Evolutionary conservation across 2,797 vertebrate genomes (phyloP).

Genomic region (Cephalopachus bancanus): DNA sequence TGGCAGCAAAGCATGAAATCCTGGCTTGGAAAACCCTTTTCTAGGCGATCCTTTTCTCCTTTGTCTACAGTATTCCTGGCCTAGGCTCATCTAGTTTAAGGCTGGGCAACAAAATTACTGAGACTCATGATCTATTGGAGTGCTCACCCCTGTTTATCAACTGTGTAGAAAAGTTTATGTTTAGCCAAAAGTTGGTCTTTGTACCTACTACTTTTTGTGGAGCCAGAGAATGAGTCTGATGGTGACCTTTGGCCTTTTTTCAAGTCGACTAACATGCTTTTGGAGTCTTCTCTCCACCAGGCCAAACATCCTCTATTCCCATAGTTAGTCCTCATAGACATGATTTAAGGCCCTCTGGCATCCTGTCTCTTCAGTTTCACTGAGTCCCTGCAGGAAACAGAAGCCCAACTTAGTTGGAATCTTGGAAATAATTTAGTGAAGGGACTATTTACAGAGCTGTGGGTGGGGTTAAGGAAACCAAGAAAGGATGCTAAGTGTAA

Average conservation of each 20-base stretch:
- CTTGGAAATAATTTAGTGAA: slow-evolving; percentile 18
- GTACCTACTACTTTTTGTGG: not conserved
- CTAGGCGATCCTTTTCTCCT: not conserved
- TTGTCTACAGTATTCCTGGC: not conserved
- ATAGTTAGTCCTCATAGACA: not conserved
- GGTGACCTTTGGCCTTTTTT: not conserved
- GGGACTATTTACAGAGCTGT: not conserved
- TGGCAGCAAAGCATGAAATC: slow-evolving; percentile 10
- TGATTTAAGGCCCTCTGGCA: not conserved
- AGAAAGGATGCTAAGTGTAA: not conserved
- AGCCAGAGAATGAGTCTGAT: not conserved
- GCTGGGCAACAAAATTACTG: not conserved
- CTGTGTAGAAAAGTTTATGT: not conserved
- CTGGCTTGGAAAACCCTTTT: not conserved
- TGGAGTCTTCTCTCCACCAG: not conserved
- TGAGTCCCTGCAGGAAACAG: slow-evolving; percentile 3
- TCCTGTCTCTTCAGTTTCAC: not conserved
- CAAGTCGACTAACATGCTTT: not conserved
- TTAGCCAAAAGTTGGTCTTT: not conserved
- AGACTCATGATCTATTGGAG: not conserved
- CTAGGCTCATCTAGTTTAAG: not conserved
- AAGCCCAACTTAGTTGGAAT: slow-evolving; percentile 6
- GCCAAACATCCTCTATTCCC: not conserved
- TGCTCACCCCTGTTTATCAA: not conserved
- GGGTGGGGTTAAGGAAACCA: not conserved